A percentile compares a stretch with the other conserved stretches of the same genome.
Evolutionary conservation across 1,140 invertebrate species (phyloP).

Genomic region (Charaxes varanes): DNA sequence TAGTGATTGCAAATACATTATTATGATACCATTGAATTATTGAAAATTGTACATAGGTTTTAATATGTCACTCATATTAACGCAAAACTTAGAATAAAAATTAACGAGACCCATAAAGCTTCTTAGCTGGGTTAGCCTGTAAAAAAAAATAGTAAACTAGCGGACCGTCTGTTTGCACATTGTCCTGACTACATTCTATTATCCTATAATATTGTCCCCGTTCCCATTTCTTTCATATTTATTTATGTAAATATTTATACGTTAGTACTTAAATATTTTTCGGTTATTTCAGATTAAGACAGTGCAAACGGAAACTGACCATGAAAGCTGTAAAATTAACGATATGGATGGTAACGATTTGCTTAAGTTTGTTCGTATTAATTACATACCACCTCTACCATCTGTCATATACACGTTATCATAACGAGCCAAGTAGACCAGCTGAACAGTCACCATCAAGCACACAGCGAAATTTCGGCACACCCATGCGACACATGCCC

Average conservation of each 20-base stretch:
- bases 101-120: too few species aligned
- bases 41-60: too few species aligned
- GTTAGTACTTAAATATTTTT: too few species aligned
- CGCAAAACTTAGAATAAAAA: too few species aligned
- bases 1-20: too few species aligned
- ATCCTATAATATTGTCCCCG: too few species aligned
- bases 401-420: conserved; percentile 8
- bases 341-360: conserved; percentile 20
- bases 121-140: too few species aligned
- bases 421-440: conserved; percentile 7
- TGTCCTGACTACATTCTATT: too few species aligned
- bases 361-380: conserved; percentile 30
- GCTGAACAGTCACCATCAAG: conserved; percentile 5
- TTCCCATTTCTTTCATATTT: neutral
- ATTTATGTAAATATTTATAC: neutral
- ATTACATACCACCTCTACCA: conserved; percentile 28
- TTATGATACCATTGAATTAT: too few species aligned
- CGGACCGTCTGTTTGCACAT: neutral
- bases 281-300: conserved; percentile 37
- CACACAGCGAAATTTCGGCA: conserved; percentile 5
- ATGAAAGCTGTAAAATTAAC: conserved; percentile 34
- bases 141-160: too few species aligned
- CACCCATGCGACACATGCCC: conserved; percentile 32
- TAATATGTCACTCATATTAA: too few species aligned
- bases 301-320: conserved; percentile 27